A percentile compares a stretch with the other conserved stretches of the same genome.
phyloP scores from a whole-genome alignment of 2,113 vertebrate species.

The Neogale vison region DNA sequence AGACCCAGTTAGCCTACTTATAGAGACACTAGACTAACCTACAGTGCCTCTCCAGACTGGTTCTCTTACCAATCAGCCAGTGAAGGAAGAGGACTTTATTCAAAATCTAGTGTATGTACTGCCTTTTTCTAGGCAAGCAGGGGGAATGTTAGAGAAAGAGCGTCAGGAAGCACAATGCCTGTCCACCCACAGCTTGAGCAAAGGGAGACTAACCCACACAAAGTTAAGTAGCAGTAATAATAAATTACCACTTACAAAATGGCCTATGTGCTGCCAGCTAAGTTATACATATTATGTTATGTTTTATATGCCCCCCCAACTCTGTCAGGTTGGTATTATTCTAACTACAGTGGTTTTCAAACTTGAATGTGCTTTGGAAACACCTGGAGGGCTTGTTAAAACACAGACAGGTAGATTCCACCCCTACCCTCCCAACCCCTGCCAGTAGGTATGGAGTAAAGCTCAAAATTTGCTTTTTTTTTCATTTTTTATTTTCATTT shows the following conservation, averaged over 20 bases:
- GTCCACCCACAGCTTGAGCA: background rate
- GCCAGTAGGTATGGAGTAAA: background rate
- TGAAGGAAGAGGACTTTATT: constrained; percentile 24
- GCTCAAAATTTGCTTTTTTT: background rate
- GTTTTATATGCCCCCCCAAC: background rate
- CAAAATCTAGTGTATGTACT: background rate
- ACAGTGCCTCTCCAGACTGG: background rate
- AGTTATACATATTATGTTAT: background rate
- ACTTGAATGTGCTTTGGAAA: background rate
- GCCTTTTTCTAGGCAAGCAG: background rate
- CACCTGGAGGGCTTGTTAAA: background rate
- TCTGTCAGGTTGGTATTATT: background rate
- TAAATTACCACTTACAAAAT: constrained; percentile 35
- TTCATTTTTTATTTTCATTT: too few species aligned
- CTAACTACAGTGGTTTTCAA: background rate
- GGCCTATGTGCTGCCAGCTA: background rate
- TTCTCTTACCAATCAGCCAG: background rate
- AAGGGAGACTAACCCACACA: background rate
- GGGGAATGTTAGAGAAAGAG: background rate
- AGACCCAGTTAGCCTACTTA: constrained; percentile 4
- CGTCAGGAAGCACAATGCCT: background rate
- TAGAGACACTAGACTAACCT: background rate
- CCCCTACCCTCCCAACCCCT: background rate
- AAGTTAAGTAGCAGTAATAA: constrained; percentile 33
- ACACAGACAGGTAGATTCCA: background rate